Conservation (phyloP, 2,888 invertebrate species). For the Stenodema calcarata region DNA sequence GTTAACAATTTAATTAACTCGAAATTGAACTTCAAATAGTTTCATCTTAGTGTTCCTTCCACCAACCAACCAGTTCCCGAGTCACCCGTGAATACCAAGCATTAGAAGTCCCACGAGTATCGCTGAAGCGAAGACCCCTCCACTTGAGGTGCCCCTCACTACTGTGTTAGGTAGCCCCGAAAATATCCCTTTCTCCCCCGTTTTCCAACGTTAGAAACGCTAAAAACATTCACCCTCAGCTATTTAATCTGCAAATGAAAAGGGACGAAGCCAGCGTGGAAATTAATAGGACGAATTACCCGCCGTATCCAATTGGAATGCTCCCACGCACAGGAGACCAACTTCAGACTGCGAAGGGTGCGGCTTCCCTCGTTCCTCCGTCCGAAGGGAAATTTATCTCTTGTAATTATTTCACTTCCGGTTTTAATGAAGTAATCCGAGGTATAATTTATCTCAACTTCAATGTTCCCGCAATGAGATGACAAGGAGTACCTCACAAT, state of each 20-base stretch:
- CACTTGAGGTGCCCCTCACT: not conserved
- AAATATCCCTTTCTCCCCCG: not conserved
- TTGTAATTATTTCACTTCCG: not conserved
- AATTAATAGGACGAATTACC: slow-evolving; percentile 43
- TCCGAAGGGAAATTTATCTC: not conserved
- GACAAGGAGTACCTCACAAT: too few relatives aligned
- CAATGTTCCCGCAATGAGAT: too few relatives aligned
- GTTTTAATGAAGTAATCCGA: slow-evolving; percentile 33
- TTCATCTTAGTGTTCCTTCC: not conserved
- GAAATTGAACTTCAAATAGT: too few relatives aligned
- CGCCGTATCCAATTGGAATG: slow-evolving; percentile 29
- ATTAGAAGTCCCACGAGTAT: not conserved
- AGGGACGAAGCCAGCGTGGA: slow-evolving; percentile 36
- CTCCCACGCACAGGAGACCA: not conserved
- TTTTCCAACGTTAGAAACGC: not conserved
- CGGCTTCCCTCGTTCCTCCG: not conserved
- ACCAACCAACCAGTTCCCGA: not conserved
- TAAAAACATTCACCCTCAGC: not conserved
- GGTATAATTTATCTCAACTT: not conserved
- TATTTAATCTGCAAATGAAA: slow-evolving; percentile 47
- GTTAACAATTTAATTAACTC: too few relatives aligned
- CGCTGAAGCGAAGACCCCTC: not conserved
- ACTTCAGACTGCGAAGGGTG: not conserved
- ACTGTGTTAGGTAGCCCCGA: not conserved
- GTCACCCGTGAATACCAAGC: not conserved